Conservation (phyloP, 2,113 vertebrate genomes). For the Xenus cinereus region DNA sequence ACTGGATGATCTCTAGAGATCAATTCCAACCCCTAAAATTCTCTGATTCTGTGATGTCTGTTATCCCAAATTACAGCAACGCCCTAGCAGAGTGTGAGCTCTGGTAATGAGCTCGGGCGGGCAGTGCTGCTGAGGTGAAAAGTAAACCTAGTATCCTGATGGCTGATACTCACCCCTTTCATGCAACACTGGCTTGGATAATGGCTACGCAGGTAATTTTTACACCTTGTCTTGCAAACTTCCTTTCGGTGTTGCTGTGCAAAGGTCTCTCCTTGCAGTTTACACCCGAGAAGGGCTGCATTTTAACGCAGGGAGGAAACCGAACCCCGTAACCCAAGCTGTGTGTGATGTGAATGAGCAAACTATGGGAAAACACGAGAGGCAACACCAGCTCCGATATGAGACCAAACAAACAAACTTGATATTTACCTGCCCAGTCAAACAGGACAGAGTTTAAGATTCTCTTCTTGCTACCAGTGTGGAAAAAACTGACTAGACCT, state of each 20-base stretch:
- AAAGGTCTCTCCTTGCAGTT: not conserved
- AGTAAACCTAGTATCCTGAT: not conserved
- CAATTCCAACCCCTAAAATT: too few species aligned
- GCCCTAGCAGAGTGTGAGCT: not conserved
- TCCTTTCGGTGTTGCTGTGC: not conserved
- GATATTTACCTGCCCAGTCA: not conserved
- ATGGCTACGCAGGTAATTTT: not conserved
- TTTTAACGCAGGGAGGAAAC: not conserved
- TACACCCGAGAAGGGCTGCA: not conserved
- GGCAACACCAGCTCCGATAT: not conserved
- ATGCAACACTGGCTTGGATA: not conserved
- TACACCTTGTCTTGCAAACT: not conserved
- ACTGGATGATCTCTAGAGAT: too few species aligned
- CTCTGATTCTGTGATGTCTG: not conserved
- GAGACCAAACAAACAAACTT: not conserved
- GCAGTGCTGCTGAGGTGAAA: not conserved
- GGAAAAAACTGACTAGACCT: not conserved
- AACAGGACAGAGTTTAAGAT: not conserved
- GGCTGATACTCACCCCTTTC: not conserved
- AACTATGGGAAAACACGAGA: not conserved
- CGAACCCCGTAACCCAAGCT: not conserved
- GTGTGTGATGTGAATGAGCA: not conserved
- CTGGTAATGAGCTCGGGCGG: not conserved
- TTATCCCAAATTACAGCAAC: not conserved
- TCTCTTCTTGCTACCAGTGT: not conserved